Evolutionary conservation across 2,113 vertebrate species (phyloP).

Genomic region (Dasyurus viverrinus): DNA sequence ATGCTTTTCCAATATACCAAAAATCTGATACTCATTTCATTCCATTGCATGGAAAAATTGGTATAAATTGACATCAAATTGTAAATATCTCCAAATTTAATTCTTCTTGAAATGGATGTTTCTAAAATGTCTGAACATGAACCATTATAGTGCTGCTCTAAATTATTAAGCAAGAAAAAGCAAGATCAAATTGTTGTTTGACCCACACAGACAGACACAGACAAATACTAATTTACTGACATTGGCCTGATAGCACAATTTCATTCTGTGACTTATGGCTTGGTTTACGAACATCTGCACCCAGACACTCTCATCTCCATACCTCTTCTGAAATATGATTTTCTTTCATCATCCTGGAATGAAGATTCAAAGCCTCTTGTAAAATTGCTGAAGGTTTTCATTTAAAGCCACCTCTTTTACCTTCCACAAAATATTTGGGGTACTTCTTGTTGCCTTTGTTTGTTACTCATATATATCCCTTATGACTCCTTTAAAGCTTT

Average conservation of each 20-base stretch:
- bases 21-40: constrained; percentile 40
- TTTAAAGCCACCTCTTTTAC: constrained; percentile 32
- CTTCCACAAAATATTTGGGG: constrained; percentile 39
- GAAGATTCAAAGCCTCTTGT: constrained; percentile 54
- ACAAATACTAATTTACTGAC: constrained; percentile 58
- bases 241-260: constrained; percentile 50
- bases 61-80: constrained; percentile 46
- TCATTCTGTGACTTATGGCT: constrained; percentile 10
- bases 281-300: constrained; percentile 48
- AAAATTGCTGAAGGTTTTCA: constrained; percentile 47
- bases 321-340: constrained; percentile 43
- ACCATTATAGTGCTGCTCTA: constrained; percentile 38
- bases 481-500: constrained; percentile 53
- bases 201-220: constrained; percentile 56
- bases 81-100: constrained; percentile 72
- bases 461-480: constrained; percentile 33
- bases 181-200: constrained; percentile 65
- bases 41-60: constrained; percentile 50
- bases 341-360: constrained; percentile 56
- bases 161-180: constrained; percentile 69
- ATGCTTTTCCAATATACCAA: not conserved
- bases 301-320: constrained; percentile 24
- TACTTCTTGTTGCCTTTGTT: constrained; percentile 29
- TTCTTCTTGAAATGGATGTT: constrained; percentile 66
- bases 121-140: constrained; percentile 40